A percentile compares a stretch with the other conserved stretches of the same genome.
phyloP scores from a whole-genome alignment of 2,113 vertebrate genomes.

The Xiphophorus maculatus region DNA sequence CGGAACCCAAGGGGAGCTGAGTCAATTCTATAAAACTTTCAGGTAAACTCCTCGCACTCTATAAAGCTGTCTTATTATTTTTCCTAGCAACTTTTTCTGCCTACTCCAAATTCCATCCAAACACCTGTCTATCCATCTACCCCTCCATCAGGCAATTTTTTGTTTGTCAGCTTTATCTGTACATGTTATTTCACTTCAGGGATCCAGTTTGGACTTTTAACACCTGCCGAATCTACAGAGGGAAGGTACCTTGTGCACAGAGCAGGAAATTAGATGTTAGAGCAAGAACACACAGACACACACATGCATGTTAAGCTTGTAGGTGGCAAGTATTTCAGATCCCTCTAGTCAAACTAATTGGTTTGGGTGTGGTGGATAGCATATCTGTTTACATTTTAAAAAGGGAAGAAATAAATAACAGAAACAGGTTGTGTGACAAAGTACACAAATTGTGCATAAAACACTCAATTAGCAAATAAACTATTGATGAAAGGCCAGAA shows the following conservation, averaged over 20 bases:
- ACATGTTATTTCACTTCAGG: slow-evolving; percentile 24
- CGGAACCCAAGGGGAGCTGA: slow-evolving; percentile 43
- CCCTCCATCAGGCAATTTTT: slow-evolving; percentile 7
- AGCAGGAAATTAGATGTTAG: slow-evolving; percentile 52
- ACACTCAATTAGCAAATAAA: slow-evolving; percentile 7
- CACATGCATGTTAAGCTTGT: neutral
- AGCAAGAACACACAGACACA: slow-evolving; percentile 8
- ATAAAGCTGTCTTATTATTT: neutral
- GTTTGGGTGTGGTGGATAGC: slow-evolving; percentile 9
- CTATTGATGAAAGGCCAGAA: neutral
- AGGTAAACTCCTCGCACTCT: slow-evolving; percentile 14
- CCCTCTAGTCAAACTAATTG: slow-evolving; percentile 58
- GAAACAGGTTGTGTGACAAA: neutral
- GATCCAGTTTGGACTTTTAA: slow-evolving; percentile 33
- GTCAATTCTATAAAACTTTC: slow-evolving; percentile 38
- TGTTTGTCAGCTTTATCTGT: slow-evolving; percentile 12
- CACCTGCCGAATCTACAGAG: slow-evolving; percentile 43
- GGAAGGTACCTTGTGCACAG: slow-evolving; percentile 44
- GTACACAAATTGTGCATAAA: slow-evolving; percentile 4
- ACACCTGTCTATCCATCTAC: slow-evolving; percentile 5
- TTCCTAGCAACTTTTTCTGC: neutral
- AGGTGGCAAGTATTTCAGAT: slow-evolving; percentile 54
- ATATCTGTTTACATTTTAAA: neutral
- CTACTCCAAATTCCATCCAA: slow-evolving; percentile 3
- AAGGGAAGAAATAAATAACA: neutral